Evolutionary conservation across 23 tunicate species (phyloP).

Genomic region (Ascidia mentula): DNA sequence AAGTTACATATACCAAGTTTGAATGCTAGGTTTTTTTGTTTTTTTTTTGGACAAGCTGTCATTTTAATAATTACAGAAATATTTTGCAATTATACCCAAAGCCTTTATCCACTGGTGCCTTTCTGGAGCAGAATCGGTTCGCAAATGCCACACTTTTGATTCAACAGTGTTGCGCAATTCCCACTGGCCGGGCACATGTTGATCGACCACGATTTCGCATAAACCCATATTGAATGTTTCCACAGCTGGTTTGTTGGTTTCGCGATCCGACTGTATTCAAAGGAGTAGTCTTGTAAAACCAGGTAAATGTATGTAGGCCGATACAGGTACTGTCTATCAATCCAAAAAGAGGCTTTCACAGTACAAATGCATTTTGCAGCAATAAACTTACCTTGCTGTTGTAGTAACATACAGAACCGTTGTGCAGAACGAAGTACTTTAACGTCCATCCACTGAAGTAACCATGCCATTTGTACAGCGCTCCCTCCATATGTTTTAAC

Average conservation of each 20-base stretch:
- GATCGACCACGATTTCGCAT: slow-evolving; percentile 16
- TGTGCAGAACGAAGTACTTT: slow-evolving; percentile 18
- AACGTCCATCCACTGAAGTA: slow-evolving; percentile 15
- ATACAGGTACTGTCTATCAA: not conserved
- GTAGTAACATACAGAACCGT: slow-evolving; percentile 9
- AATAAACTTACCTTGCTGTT: not conserved
- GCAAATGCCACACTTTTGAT: slow-evolving; percentile 20
- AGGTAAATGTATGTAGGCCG: not conserved
- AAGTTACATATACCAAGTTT: not conserved
- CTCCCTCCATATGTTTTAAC: slow-evolving; percentile 25
- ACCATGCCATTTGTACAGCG: slow-evolving; percentile 18
- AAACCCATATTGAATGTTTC: slow-evolving; percentile 15
- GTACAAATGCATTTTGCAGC: not conserved
- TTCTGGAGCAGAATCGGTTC: not conserved
- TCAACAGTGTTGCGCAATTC: slow-evolving; percentile 13
- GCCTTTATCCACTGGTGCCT: slow-evolving; percentile 12
- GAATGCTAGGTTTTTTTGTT: not conserved
- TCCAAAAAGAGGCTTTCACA: not conserved
- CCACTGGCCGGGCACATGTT: not conserved
- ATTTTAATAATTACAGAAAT: too few relatives aligned
- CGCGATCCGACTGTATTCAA: not conserved
- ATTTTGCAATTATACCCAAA: not conserved
- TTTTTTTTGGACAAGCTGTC: not conserved
- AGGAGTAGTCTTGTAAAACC: not conserved
- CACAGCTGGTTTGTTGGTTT: not conserved